Base-by-base conservation (phyloP, 2,113 vertebrate species). In the Acanthisitta chloris region DNA sequence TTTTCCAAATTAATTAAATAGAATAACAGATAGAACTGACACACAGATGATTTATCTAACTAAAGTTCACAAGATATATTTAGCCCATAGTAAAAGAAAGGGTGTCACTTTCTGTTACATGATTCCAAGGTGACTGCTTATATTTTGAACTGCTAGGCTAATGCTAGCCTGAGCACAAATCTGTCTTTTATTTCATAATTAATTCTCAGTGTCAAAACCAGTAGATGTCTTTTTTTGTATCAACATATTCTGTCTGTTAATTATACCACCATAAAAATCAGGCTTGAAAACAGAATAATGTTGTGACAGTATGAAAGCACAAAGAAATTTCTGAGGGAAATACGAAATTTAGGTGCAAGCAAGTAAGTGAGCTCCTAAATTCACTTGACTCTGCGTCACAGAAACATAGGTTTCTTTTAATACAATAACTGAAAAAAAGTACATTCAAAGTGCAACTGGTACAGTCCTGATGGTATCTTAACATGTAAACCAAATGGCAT, bases 101-200 rank as follows among this genome's bases (percentile, higher is more conserved):
- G 93, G 92, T 95, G 96, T 97, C 97, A 96, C 81, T 96, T 98
- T 97, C 94, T 97, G 96, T 98, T 97, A 87, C 19, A 78, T 71
- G 69, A 97, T 86, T 79, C 94, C 97, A 98, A 98, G 98, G 98
- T 98, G 97, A 98, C 97, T 98, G 97, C 88, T 96, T 97, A 51
- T 91, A 97, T 97, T 98, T 96, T 97, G 97, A 97, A 96, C 97
- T 96, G 90, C 79, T 88, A 96, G 92, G 97, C 96, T 98, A 97
- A 97, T 98, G 97, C 96, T 97, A 97, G 97, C 96, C 88, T 28
- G 94, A 97, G 92, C 96, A 97, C 95, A 98, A 97, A 98, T 97
- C 96, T 97, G 97, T 97, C 97, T 98, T 98, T 97, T 97, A 96
- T 97, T 97, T 98, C 89, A 67, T 97, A 98, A 98, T 98, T 98